Conservation (phyloP, 2,888 invertebrate species). For the Ophion ellenae region DNA sequence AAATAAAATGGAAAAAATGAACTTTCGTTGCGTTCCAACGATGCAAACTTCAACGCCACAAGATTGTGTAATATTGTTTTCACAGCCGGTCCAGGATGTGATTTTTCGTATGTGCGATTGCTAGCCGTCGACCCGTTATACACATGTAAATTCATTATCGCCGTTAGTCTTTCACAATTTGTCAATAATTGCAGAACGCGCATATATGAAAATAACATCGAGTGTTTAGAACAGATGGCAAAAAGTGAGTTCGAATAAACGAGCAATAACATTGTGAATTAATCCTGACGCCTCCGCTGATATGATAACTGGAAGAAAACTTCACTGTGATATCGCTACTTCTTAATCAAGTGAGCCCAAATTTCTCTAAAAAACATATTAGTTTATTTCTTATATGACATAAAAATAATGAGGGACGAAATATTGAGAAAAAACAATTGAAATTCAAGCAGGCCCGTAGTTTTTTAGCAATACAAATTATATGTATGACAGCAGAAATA, state of each 20-base stretch:
- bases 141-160: conserved; percentile 26
- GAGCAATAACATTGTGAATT: background rate
- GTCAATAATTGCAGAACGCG: conserved; percentile 13
- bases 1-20: too few species aligned
- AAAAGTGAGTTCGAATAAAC: background rate
- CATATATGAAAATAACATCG: background rate
- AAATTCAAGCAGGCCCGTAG: background rate
- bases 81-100: conserved; percentile 16
- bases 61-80: conserved; percentile 25
- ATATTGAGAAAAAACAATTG: background rate
- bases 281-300: conserved; percentile 38
- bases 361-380: background rate
- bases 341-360: background rate
- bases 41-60: background rate
- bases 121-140: conserved; percentile 31
- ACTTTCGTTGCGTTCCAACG: too few species aligned
- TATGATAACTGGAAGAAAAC: conserved; percentile 58
- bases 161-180: conserved; percentile 22
- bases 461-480: too few species aligned
- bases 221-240: background rate
- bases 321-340: background rate
- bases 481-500: too few species aligned
- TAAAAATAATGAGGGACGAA: too few species aligned
- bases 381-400: too few species aligned
- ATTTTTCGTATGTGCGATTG: conserved; percentile 33